Evolutionary conservation across 2,888 invertebrate species (phyloP).

Genomic region (Lacanobia wlatinum): DNA sequence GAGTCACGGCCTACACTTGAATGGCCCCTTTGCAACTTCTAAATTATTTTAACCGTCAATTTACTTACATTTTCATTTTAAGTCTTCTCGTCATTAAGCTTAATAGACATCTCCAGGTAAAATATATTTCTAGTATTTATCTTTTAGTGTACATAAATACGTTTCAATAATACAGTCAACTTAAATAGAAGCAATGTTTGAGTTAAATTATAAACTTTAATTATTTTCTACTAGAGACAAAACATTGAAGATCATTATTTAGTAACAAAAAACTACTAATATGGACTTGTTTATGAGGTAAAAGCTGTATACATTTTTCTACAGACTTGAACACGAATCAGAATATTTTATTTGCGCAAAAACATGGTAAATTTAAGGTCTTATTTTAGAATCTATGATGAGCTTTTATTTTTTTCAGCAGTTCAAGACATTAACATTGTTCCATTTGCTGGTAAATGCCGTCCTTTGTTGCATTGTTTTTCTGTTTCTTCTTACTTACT

Average conservation of each 20-base stretch:
- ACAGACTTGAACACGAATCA: background rate
- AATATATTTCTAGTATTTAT: conserved; percentile 34
- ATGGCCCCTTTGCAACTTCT: conserved; percentile 1
- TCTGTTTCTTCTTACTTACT: background rate
- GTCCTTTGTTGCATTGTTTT: conserved; percentile 11
- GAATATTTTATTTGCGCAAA: no score
- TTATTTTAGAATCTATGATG: no score
- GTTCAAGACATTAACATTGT: conserved; percentile 20
- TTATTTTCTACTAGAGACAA: background rate
- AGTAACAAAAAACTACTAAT: conserved; percentile 8
- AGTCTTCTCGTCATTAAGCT: conserved; percentile 26
- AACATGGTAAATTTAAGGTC: no score
- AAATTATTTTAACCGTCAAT: conserved; percentile 49
- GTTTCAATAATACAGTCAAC: conserved; percentile 8
- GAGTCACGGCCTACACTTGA: conserved; percentile 9
- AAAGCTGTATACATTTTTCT: background rate
- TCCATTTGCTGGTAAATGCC: conserved; percentile 1
- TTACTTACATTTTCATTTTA: conserved; percentile 43
- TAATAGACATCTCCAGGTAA: conserved; percentile 8
- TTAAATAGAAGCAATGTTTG: background rate
- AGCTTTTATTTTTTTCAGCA: conserved; percentile 2
- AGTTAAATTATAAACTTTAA: background rate
- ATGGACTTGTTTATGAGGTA: background rate
- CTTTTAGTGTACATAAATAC: conserved; percentile 14
- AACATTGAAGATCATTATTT: conserved; percentile 18